These are phyloP conservation scores for Helleia helle DNA, from an alignment of 2,888 invertebrate genomes.

Conservation along the genomic window DNA sequence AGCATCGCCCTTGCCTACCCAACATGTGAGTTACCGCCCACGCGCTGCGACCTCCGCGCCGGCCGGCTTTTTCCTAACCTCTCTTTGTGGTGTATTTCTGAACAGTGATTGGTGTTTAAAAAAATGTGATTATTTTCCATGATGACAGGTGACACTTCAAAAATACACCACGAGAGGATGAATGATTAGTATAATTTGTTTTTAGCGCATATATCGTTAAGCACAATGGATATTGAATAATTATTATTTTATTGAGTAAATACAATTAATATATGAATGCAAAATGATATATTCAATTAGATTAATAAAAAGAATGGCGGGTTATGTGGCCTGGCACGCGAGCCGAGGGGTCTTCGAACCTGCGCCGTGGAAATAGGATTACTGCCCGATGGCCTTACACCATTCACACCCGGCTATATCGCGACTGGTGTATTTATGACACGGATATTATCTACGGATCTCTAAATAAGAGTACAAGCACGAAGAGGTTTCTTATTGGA, in stretches of 20 bases:
- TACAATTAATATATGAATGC: background rate
- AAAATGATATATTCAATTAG: conserved; percentile 34
- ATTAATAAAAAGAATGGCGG: conserved; percentile 34
- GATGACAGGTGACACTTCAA: conserved; percentile 20
- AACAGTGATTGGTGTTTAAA: conserved; percentile 33
- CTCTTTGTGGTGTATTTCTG: conserved; percentile 44
- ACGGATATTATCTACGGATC: conserved; percentile 1
- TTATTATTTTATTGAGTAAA: too few species aligned
- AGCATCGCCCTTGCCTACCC: conserved; percentile 42
- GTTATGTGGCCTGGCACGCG: conserved; percentile 39
- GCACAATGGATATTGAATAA: too few species aligned
- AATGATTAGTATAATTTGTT: conserved; percentile 38
- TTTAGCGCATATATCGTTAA: too few species aligned
- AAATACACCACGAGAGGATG: conserved; percentile 29
- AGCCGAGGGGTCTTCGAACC: conserved; percentile 54
- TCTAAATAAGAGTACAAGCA: background rate
- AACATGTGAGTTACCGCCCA: conserved; percentile 55
- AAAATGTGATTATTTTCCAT: conserved; percentile 10
- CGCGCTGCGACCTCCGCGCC: conserved; percentile 32
- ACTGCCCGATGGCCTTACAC: conserved; percentile 53
- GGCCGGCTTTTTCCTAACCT: conserved; percentile 58
- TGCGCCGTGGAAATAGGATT: conserved; percentile 63
- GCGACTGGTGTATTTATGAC: conserved; percentile 1
- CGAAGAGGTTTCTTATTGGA: background rate
- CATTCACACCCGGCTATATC: conserved; percentile 45